A percentile compares a stretch with the other conserved stretches of the same genome.
These are phyloP conservation scores for Eleutherodactylus coqui DNA, from an alignment of 2,797 vertebrate genomes.

Conservation along the genomic window DNA sequence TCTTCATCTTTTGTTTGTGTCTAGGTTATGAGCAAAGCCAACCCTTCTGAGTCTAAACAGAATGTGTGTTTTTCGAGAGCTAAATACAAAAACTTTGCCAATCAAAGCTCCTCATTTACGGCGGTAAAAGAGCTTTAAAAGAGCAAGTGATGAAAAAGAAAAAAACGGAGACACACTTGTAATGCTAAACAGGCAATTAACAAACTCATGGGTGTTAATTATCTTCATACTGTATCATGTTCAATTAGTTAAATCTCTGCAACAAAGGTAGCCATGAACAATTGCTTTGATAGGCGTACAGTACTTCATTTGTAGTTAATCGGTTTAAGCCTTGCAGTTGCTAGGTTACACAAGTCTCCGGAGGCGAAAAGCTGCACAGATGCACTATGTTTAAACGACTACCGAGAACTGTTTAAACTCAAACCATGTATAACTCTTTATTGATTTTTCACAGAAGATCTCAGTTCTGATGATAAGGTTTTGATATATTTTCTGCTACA, in stretches of 20 bases:
- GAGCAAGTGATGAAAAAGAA: constrained; percentile 77
- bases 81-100: constrained; percentile 69
- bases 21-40: not conserved
- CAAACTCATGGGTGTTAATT: constrained; percentile 90
- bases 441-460: constrained; percentile 99
- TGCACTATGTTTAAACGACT: constrained; percentile 98
- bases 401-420: constrained; percentile 99
- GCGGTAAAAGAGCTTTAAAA: constrained; percentile 72
- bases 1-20: constrained; percentile 4
- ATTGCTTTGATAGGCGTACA: constrained; percentile 89
- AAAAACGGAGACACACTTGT: constrained; percentile 77
- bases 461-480: constrained; percentile 98
- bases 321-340: constrained; percentile 87
- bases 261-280: constrained; percentile 87
- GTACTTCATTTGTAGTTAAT: constrained; percentile 91
- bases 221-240: constrained; percentile 87
- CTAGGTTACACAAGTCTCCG: constrained; percentile 85
- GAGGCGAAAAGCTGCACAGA: constrained; percentile 86
- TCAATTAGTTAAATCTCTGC: constrained; percentile 86
- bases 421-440: constrained; percentile 98
- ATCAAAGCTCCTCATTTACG: constrained; percentile 73
- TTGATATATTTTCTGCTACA: constrained; percentile 99
- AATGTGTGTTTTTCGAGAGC: not conserved
- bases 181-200: constrained; percentile 88
- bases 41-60: not conserved